Base-by-base conservation (phyloP, 2,888 invertebrate species). In the Marronus borbonicus region DNA sequence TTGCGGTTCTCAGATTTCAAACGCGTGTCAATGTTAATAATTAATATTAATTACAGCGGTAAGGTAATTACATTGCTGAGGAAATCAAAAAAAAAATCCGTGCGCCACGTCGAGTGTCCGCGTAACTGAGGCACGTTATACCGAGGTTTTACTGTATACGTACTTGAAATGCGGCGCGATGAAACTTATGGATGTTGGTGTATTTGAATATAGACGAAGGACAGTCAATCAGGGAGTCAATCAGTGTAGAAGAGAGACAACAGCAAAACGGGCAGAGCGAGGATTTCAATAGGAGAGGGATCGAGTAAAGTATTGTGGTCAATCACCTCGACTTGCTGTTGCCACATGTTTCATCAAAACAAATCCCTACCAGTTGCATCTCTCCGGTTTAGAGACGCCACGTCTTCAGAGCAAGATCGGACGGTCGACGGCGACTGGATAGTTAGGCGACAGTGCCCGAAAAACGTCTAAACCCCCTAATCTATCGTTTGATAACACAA, bases 301-400 rank as follows among this genome's bases (percentile, higher is more conserved):
- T 83, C 83, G 82, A 84, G 83, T 85, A 82, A 77, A 84, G 84
- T 85, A 85, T 86, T 85, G 84, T 87, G 86, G 87, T 87, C 87
- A 87, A 85, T 86, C 86, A 87, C 86, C 87, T 87, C 81, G 72
- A 58, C 65, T 77, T 79, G 81, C 83, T 83, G 86, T 86, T 86
- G 86, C 86, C 87, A 86, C 83, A 85, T 85, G 83, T 85, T 84
- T 82, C 80, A 82, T 84, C 84, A 85, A 85, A 84, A 85, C 83
- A 84, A 80, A 78, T 77, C 79, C 79, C 74, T 78, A 79, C 77
- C 78, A 79, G 79, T 78, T 78, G 78, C 77, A 68, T 75, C 68
- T 72, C 72, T 60, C 52, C 62, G 49, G 66, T 70, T 77, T 74
- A 72, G 64, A 52, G 76, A 77, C 65, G 78, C 65, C 69, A 62